Evolutionary conservation across 2,797 vertebrate species (phyloP).

Genomic region (Kryptolebias ocellatus): DNA sequence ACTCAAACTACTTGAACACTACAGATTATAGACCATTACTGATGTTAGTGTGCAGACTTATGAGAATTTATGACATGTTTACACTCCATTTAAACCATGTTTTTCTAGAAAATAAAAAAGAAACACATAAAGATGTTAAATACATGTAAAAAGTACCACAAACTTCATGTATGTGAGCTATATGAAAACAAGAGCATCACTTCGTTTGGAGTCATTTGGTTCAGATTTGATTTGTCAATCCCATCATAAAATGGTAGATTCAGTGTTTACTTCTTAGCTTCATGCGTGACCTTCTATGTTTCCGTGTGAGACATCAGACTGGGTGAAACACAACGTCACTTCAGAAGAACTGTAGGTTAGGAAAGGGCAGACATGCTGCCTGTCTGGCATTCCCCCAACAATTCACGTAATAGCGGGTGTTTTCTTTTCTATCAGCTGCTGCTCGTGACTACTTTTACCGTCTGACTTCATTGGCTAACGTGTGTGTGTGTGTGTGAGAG

Average conservation of each 20-base stretch:
- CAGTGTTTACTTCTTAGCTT: neutral
- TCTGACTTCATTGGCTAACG: conserved; percentile 6
- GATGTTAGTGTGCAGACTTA: no score
- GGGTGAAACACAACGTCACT: neutral
- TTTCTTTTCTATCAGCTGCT: conserved; percentile 24
- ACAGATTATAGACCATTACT: no score
- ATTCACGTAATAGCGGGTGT: conserved; percentile 26
- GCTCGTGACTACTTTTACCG: conserved; percentile 2
- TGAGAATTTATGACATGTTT: no score
- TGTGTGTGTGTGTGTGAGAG: neutral
- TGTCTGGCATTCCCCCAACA: conserved; percentile 6
- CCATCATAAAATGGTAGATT: neutral
- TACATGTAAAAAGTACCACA: no score
- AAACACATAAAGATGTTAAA: no score
- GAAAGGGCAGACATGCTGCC: conserved; percentile 12
- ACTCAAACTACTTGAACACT: neutral
- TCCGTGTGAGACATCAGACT: neutral
- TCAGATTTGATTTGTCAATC: neutral
- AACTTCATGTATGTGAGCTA: no score
- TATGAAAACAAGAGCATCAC: neutral
- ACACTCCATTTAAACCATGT: no score
- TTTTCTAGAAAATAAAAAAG: no score
- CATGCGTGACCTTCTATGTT: neutral
- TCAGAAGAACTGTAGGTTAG: neutral
- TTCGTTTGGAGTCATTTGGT: neutral